Conservation (phyloP, 1,140 invertebrate genomes). For the Drosophila ambigua region DNA sequence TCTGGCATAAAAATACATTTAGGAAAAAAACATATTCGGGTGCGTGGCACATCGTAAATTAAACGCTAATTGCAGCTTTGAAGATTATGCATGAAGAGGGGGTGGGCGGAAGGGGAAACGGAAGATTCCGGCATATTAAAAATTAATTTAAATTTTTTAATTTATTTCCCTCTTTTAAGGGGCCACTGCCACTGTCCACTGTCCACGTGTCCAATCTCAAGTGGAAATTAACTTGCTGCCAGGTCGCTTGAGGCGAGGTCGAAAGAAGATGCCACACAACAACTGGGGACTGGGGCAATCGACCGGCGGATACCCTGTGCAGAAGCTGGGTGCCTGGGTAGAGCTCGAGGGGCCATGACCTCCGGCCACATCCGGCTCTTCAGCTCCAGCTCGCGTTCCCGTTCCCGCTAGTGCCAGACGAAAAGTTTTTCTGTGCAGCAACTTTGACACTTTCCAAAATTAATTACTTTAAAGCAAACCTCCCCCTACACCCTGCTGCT, state of each 20-base stretch:
- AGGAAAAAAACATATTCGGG: conserved; percentile 30
- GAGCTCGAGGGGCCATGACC: conserved; percentile 4
- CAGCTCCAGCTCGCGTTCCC: conserved; percentile 11
- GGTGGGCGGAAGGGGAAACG: conserved; percentile 1
- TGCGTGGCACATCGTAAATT: conserved; percentile 57
- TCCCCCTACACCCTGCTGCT: conserved; percentile 19
- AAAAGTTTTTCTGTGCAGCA: conserved; percentile 61
- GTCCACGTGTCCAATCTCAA: conserved; percentile 35
- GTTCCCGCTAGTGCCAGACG: conserved; percentile 31
- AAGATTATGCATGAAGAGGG: conserved; percentile 64
- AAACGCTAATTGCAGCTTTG: conserved; percentile 75
- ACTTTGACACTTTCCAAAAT: conserved; percentile 79
- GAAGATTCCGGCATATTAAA: conserved; percentile 54
- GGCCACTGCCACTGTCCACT: conserved; percentile 18
- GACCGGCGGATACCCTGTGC: conserved; percentile 9
- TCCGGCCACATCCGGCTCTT: conserved; percentile 18
- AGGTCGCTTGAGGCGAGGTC: conserved; percentile 33
- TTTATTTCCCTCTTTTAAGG: conserved; percentile 42
- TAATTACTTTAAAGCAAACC: conserved; percentile 75
- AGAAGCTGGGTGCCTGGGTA: too few species aligned
- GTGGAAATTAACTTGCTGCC: conserved; percentile 48
- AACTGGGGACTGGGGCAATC: conserved; percentile 8
- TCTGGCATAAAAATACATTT: conserved; percentile 35
- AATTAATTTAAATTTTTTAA: conserved; percentile 77
- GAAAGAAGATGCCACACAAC: conserved; percentile 7